A percentile compares a stretch with the other conserved stretches of the same genome.
These are phyloP conservation scores for Falco cherrug DNA, from an alignment of 2,797 vertebrate species.

Conservation along the genomic window DNA sequence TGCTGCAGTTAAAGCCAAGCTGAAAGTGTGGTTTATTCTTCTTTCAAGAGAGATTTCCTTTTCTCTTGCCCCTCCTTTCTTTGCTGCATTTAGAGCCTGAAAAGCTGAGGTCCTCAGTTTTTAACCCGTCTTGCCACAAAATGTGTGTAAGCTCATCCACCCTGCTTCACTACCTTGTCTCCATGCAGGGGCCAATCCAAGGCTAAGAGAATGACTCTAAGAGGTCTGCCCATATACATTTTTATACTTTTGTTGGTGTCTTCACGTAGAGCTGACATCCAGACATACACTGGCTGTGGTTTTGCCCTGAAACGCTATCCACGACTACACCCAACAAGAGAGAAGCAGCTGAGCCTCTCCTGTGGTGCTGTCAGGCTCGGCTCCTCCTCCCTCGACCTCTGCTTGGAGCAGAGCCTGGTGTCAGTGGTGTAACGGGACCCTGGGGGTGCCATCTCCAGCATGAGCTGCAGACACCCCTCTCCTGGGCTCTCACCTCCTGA, in stretches of 20 bases:
- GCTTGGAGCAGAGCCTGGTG: background rate
- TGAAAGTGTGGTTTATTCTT: background rate
- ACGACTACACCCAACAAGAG: background rate
- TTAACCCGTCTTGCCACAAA: background rate
- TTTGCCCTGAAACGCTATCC: background rate
- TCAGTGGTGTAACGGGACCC: too few relatives aligned
- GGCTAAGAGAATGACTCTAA: background rate
- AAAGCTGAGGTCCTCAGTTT: background rate
- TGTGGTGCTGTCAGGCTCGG: too few relatives aligned
- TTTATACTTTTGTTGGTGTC: background rate
- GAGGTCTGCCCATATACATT: rapidly evolving
- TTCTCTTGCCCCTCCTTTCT: background rate
- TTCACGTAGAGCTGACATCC: background rate
- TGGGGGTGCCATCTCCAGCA: background rate
- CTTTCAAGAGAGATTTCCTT: background rate
- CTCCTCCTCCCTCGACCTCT: background rate
- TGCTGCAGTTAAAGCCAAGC: background rate
- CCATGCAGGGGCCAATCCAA: too few relatives aligned
- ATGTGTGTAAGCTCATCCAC: background rate
- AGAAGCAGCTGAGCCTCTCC: background rate
- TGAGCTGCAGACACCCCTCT: background rate
- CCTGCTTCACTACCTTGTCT: background rate
- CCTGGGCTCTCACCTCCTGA: too few relatives aligned
- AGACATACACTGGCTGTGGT: background rate
- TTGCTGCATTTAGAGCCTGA: background rate